phyloP scores from a whole-genome alignment of 2,797 vertebrate species.

The Enteromius unitaeniatus region DNA sequence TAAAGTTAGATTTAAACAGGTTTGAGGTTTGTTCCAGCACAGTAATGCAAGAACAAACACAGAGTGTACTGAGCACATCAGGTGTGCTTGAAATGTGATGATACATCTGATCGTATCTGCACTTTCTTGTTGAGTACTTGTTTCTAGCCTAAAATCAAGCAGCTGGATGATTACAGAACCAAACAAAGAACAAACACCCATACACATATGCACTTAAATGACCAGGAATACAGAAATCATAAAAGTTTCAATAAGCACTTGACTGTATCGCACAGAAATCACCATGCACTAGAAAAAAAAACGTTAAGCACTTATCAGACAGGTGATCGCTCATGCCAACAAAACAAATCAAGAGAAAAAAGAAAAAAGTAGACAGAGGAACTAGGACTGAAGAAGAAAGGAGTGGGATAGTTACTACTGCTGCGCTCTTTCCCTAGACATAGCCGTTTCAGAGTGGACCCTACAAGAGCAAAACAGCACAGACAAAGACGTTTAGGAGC shows the following conservation, averaged over 20 bases:
- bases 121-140: slow-evolving; percentile 36
- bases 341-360: slow-evolving; percentile 74
- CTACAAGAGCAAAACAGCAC: slow-evolving; percentile 77
- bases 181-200: slow-evolving; percentile 12
- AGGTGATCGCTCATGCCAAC: slow-evolving; percentile 76
- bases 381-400: slow-evolving; percentile 74
- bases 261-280: slow-evolving; percentile 61
- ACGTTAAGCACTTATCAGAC: slow-evolving; percentile 40
- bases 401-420: slow-evolving; percentile 90
- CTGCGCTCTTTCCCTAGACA: slow-evolving; percentile 99
- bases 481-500: slow-evolving; percentile 89
- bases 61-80: not conserved
- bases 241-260: slow-evolving; percentile 61
- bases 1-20: not conserved
- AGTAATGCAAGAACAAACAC: not conserved
- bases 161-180: slow-evolving; percentile 69
- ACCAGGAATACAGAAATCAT: slow-evolving; percentile 66
- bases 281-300: slow-evolving; percentile 74
- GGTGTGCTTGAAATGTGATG: not conserved
- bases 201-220: slow-evolving; percentile 24
- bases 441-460: slow-evolving; percentile 97
- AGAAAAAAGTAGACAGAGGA: slow-evolving; percentile 60
- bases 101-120: not conserved
- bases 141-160: slow-evolving; percentile 60
- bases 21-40: not conserved